phyloP scores from a whole-genome alignment of 2,113 vertebrate species.

The Axis porcinus region DNA sequence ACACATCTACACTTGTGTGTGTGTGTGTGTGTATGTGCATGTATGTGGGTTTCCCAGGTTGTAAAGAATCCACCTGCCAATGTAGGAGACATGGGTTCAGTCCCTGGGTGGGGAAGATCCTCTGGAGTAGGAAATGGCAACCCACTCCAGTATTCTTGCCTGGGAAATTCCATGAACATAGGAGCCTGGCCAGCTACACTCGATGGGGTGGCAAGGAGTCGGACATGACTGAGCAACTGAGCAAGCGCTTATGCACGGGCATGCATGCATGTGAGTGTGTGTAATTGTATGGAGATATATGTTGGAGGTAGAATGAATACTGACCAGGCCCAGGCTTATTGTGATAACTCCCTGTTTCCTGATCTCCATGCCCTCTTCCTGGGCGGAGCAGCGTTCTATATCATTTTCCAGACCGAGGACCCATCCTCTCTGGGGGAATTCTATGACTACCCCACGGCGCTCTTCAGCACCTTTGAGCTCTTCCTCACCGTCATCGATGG shows the following conservation, averaged over 20 bases:
- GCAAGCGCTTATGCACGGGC: neutral
- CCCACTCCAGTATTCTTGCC: neutral
- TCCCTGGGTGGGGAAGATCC: neutral
- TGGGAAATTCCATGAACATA: neutral
- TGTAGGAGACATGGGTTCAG: neutral
- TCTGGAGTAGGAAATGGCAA: neutral
- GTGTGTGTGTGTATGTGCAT: neutral
- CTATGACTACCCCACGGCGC: slow-evolving; percentile 87
- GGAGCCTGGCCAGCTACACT: neutral
- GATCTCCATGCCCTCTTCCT: neutral
- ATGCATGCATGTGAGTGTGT: neutral
- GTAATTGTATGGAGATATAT: neutral
- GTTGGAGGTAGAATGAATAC: neutral
- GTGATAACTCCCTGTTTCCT: neutral
- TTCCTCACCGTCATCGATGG: slow-evolving; percentile 93
- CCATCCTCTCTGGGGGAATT: slow-evolving; percentile 84
- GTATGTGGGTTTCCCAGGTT: neutral
- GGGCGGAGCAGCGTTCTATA: slow-evolving; percentile 85
- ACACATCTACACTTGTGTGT: neutral
- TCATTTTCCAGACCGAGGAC: slow-evolving; percentile 93
- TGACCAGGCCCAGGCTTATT: neutral
- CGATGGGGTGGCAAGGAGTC: neutral
- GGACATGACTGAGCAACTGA: neutral
- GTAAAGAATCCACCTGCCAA: neutral
- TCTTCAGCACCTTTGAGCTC: slow-evolving; percentile 93